Percentiles rank a stretch among this genome's conserved stretches.
phyloP scores from a whole-genome alignment of 2,797 vertebrate species.

The Chanos chanos region DNA sequence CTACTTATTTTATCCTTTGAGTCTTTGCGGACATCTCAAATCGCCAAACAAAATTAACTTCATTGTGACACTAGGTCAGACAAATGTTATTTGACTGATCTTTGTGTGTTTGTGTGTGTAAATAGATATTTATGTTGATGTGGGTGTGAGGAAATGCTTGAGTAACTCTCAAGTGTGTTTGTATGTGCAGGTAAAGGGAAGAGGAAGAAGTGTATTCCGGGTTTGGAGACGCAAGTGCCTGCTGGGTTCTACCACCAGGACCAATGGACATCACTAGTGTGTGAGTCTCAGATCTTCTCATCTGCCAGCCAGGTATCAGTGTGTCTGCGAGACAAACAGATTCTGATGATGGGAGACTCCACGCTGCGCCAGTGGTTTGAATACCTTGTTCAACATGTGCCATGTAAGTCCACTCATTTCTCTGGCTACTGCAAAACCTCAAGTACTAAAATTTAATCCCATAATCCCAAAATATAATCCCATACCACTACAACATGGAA shows the following conservation, averaged over 20 bases:
- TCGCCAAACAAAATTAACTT: no score
- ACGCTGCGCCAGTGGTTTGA: slow-evolving; percentile 57
- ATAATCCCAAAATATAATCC: background rate
- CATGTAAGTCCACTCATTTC: slow-evolving; percentile 38
- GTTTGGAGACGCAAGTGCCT: slow-evolving; percentile 41
- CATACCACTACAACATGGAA: background rate
- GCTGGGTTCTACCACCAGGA: slow-evolving; percentile 56
- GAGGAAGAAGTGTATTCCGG: slow-evolving; percentile 23
- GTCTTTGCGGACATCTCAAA: no score
- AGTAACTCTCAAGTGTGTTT: no score
- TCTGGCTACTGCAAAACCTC: background rate
- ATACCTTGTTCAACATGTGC: slow-evolving; percentile 40
- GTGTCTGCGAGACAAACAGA: slow-evolving; percentile 46
- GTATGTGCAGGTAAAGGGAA: slow-evolving; percentile 6
- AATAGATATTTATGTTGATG: no score
- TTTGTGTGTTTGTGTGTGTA: no score
- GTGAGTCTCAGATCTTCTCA: slow-evolving; percentile 40
- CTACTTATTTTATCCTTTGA: no score
- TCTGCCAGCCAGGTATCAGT: background rate
- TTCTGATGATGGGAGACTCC: slow-evolving; percentile 60
- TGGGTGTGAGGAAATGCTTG: no score
- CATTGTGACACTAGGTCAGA: no score
- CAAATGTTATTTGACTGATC: no score
- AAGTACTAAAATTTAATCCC: background rate
- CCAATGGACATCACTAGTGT: slow-evolving; percentile 49